Percentiles rank a stretch among this genome's conserved stretches.
Conservation (phyloP, 1,140 invertebrate genomes). For the Neotoxoptera formosana region DNA sequence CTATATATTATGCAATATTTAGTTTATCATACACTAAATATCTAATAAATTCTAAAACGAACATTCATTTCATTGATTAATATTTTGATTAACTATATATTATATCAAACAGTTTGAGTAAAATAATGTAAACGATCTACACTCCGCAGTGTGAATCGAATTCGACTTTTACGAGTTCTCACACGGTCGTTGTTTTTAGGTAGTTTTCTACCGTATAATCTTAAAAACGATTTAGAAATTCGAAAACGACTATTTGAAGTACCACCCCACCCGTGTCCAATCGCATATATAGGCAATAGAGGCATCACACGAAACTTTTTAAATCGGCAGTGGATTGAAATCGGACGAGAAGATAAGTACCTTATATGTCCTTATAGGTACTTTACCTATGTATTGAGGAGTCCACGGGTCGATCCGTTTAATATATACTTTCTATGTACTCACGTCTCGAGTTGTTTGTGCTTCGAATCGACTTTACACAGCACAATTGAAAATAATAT, state of each 20-base stretch:
- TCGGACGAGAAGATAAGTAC: background rate
- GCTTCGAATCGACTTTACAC: background rate
- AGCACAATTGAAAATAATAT: background rate
- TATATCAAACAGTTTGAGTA: background rate
- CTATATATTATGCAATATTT: background rate
- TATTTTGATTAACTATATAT: background rate
- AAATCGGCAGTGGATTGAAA: background rate
- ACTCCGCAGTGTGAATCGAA: background rate
- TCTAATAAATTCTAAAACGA: too few species aligned
- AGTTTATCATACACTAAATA: background rate
- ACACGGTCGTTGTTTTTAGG: background rate
- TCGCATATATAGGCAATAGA: background rate
- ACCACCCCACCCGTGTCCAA: background rate
- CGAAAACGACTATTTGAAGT: too few species aligned
- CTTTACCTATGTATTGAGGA: background rate
- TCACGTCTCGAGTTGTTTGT: background rate
- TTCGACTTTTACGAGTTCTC: background rate
- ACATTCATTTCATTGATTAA: background rate
- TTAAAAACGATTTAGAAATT: too few species aligned
- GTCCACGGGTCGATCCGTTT: background rate
- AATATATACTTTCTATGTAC: background rate
- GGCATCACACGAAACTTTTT: background rate
- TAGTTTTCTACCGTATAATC: background rate
- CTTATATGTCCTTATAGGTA: too few species aligned
- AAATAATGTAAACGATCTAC: background rate